Evolutionary conservation across 2,888 invertebrate species (phyloP), one percentile per base, ranked within the genome.

Genomic region (Glyphotaelius pellucidus): DNA sequence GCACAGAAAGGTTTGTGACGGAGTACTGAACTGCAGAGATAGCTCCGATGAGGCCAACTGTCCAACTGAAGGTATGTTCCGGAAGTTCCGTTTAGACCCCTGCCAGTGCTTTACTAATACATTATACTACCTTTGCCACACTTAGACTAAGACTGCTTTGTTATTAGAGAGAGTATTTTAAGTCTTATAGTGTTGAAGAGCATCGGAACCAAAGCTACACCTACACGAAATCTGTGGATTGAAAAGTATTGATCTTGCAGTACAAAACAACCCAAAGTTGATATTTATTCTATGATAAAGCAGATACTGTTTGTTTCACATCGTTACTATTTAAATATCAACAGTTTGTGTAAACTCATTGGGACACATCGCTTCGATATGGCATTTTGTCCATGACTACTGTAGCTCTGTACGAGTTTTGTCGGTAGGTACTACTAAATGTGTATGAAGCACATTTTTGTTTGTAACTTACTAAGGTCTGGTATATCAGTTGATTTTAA

Each of bases 41-140:
- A 95, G 95, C 88, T 96, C 97, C 42, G 97, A 98, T 94, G 97
- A 98, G 95, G 88, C 93, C 91, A 96, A 96, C 93, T 98, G 98
- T 95, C 19, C 47, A 32, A 67, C 97, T 97, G 79, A 80, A 93
- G 93, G 93, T 93, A 93, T 25, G 81, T 52, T 52, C 67, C n/a
- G 9, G 25, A 67, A 25, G 67, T 25, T 67, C 42, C 67, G 52
- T 5, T 31, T 30, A 42, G 25, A 89, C 15, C 67, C 7, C 25
- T n/a, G 67, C 25, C 67, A n/a, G 67, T 11, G 67, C 25, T 67
- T 9, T 5, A 25, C 25, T 67, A 67, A 25, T 25, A 67, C 25
- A 25, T 25, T 25, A 67, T 1, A n/a, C 67, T 67, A 67, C 9
- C 67, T 25, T 25, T 1, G 9, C 19, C 25, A 67, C 25, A 19